Evolutionary conservation across 1,140 invertebrate genomes (phyloP), one percentile per base, ranked within the genome.

Genomic region (Bathynomus jamesi): DNA sequence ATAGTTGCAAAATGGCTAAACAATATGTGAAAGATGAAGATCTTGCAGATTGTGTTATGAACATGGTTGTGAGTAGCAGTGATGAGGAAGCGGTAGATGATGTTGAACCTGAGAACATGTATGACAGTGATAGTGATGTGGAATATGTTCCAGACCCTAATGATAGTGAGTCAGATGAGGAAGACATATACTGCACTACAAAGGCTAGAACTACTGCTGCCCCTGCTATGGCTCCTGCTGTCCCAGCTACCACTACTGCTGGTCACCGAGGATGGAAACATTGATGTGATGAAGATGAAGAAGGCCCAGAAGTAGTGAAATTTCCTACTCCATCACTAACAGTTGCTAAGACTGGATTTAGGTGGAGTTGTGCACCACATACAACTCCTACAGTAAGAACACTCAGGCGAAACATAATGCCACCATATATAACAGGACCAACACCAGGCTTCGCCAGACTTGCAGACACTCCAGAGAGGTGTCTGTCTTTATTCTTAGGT

Each of bases 401-500:
- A 53, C 2, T 11, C 21, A 11, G 21, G 21, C 2, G 40, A 21
- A 53, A 64, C 28, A 2, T 64, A 10, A 64, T 64, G 11, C 25
- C 62, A n/a, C 28, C 25, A 17, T 64, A 17, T 7, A 64, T 24
- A 21, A 1, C 62, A 17, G 62, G 62, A 10, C 62, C 62, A 29
- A 64, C 62, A 27, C 24, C 17, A 25, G n/a, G n/a, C n/a, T n/a
- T n/a, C n/a, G n/a, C n/a, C 25, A 64, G 24, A 25, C 62, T 17
- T 5, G 28, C 13, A 29, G 28, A 21, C 17, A 66, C 64, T 24
- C 28, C 69, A 11, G 69, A 71, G 31, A 28, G 67, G 30, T 65
- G 31, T 4, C 67, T 67, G 30, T 27, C 27, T 8, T 32, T 71
- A 29, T 66, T 71, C 60, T 67, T 71, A 11, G n/a, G 30, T 28